Conservation (phyloP, 2,888 invertebrate genomes). For the Andrena bicolor region DNA sequence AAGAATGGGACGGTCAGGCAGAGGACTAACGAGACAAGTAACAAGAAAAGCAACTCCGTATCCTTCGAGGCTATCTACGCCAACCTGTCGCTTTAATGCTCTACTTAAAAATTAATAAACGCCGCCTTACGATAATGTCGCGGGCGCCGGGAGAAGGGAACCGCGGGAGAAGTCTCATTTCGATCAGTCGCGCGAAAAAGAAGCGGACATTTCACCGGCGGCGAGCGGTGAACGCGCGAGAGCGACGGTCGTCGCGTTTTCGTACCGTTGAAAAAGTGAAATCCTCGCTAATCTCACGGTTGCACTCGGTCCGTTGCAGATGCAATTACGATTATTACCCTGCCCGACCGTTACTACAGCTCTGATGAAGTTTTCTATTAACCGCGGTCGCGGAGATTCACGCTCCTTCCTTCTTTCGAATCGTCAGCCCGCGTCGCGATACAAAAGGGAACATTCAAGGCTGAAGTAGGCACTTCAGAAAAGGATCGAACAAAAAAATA, state of each 20-base stretch:
- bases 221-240: conserved; percentile 12
- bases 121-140: conserved; percentile 2
- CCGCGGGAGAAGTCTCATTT: conserved; percentile 33
- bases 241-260: conserved; percentile 27
- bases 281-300: conserved; percentile 61
- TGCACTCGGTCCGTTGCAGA: conserved; percentile 52
- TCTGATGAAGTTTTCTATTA: conserved; percentile 66
- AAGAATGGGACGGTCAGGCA: conserved; percentile 21
- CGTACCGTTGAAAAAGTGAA: conserved; percentile 61
- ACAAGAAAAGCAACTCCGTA: conserved; percentile 12
- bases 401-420: conserved; percentile 4
- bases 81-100: not conserved
- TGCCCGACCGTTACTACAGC: conserved; percentile 15
- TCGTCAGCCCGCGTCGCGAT: not conserved
- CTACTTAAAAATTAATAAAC: conserved; percentile 44
- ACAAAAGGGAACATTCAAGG: not conserved
- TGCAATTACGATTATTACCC: conserved; percentile 67
- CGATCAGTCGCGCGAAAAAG: conserved; percentile 8
- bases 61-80: not conserved
- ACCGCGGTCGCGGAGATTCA: conserved; percentile 22
- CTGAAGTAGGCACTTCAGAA: too few relatives aligned
- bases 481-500: too few relatives aligned
- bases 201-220: conserved; percentile 28
- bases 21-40: not conserved
- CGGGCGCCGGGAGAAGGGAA: conserved; percentile 31